phyloP scores from a whole-genome alignment of 2,113 vertebrate species.

The Taxidea taxus region DNA sequence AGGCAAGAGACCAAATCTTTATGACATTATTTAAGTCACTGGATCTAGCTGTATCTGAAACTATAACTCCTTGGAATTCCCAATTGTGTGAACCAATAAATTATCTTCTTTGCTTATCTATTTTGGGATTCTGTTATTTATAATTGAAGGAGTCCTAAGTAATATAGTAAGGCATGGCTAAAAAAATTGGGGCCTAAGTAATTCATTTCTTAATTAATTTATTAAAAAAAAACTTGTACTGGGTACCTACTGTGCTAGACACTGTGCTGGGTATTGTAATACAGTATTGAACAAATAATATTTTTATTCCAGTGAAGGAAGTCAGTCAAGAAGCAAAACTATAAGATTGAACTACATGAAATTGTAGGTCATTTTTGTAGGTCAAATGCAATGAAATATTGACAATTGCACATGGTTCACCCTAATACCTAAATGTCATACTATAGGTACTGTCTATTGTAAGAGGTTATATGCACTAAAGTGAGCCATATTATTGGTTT shows the following conservation, averaged over 20 bases:
- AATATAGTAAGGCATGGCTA: neutral
- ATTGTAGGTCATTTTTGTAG: neutral
- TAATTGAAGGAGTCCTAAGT: neutral
- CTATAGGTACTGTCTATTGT: neutral
- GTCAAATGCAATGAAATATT: neutral
- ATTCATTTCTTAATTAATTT: conserved; percentile 5
- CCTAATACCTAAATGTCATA: neutral
- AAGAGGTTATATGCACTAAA: neutral
- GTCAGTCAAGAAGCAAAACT: neutral
- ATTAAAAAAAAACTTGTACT: neutral
- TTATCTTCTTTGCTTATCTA: neutral
- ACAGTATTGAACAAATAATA: neutral
- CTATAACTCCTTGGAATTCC: neutral
- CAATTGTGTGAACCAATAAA: neutral
- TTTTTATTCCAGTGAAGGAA: neutral
- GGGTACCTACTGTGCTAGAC: neutral
- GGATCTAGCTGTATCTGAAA: neutral
- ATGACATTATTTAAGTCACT: neutral
- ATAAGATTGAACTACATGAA: neutral
- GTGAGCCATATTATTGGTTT: neutral
- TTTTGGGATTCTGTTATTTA: neutral
- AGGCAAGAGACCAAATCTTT: neutral
- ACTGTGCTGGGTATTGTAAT: neutral
- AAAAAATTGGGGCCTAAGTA: neutral
- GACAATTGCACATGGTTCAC: neutral